phyloP scores from a whole-genome alignment of 1,140 invertebrate genomes.

The Laupala kohalensis region DNA sequence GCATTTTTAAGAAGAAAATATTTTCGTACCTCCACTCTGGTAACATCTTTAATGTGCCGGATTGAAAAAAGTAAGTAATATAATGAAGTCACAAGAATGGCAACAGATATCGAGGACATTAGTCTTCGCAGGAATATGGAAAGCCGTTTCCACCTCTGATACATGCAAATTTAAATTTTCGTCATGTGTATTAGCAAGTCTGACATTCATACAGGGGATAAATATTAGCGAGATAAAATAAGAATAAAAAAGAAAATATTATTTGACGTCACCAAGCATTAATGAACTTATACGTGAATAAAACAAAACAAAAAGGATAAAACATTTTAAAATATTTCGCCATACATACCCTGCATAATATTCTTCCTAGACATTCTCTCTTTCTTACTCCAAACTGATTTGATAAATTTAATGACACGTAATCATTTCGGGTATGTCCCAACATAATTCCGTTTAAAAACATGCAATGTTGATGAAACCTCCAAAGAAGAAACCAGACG shows the following conservation, averaged over 20 bases:
- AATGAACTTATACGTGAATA: too few relatives aligned
- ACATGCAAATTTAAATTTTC: conserved; percentile 18
- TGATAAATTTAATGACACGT: conserved; percentile 13
- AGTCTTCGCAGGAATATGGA: conserved; percentile 68
- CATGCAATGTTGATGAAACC: too few relatives aligned
- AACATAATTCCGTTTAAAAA: conserved; percentile 7
- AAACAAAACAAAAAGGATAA: neutral
- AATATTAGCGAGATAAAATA: neutral
- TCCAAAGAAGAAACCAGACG: too few relatives aligned
- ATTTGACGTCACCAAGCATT: neutral
- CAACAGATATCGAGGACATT: conserved; percentile 43
- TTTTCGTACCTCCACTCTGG: neutral
- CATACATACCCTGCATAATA: conserved; percentile 32
- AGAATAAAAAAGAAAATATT: neutral
- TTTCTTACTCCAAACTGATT: neutral
- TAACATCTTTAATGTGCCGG: neutral
- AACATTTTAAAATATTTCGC: neutral
- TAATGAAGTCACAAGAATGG: conserved; percentile 36
- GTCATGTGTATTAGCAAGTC: neutral
- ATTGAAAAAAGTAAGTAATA: conserved; percentile 33
- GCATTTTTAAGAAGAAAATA: neutral
- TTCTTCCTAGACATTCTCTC: conserved; percentile 18
- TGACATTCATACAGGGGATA: neutral
- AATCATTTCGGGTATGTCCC: conserved; percentile 9
- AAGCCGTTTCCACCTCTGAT: conserved; percentile 67